Evolutionary conservation across 2,888 invertebrate species (phyloP), one percentile per base, ranked within the genome.

Genomic region (Ischnura elegans): DNA sequence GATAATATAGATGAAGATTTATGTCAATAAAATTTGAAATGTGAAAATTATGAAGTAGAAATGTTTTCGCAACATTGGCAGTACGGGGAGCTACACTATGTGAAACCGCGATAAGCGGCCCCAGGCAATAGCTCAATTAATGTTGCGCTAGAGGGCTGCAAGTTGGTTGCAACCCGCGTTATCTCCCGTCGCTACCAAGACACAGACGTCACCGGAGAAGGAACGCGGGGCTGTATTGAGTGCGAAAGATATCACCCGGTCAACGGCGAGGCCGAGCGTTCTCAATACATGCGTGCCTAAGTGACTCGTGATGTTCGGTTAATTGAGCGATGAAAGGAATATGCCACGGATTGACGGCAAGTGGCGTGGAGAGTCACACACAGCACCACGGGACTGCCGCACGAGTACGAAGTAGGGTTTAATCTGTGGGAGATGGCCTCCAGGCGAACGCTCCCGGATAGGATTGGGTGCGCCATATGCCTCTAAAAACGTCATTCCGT

Each of bases 321-420:
- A 90, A 90, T 90, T 90, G 90, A 90, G 90, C 43, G 90, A 36
- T 90, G 90, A 90, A 90, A 90, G 66, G 90, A 25, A 43, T 66
- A 43, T 25, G 61, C 76, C 76, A 76, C 25, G 76, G 76, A 36
- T 13, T 76, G 76, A 76, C 76, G 66, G n/a, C 13, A 61, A 25
- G 19, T 61, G 43, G 42, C 8, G 45, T 21, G 46, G 25, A 19
- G 45, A 19, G 85, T 42, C n/a, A 1, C 8, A 8, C n/a, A 25
- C 0, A 51, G 8, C n/a, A 76, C 8, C 76, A 76, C 1, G 36
- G 36, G 25, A 76, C 76, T 8, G 13, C 51, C 19, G 5, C 8
- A 10, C 19, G 19, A 51, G 4, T 13, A 51, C 13, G 51, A 8
- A 46, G 46, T 45, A 43, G 86, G 86, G 86, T 86, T 21, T 55